Conservation (phyloP, 2,888 invertebrate genomes). For the Tigriopus californicus region DNA sequence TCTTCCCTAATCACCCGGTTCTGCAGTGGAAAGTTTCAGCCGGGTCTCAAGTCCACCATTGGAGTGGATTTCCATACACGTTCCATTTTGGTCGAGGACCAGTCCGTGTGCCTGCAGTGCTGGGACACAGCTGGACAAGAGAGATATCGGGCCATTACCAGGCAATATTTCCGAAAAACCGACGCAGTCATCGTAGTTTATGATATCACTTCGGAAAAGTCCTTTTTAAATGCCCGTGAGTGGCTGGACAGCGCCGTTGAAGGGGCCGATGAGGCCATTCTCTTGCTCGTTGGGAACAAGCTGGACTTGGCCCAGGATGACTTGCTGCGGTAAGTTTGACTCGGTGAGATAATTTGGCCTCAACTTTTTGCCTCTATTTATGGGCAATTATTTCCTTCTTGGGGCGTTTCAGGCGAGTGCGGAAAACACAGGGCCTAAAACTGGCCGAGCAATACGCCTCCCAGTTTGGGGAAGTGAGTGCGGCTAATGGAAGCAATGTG, state of each 20-base stretch:
- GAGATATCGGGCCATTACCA: slow-evolving; percentile 35
- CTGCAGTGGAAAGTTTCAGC: slow-evolving; percentile 32
- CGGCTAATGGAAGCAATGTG: slow-evolving; percentile 16
- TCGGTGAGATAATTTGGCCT: neutral
- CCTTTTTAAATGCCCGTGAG: slow-evolving; percentile 33
- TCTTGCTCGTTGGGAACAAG: slow-evolving; percentile 35
- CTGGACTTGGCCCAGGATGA: slow-evolving; percentile 30
- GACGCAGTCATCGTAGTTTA: slow-evolving; percentile 37
- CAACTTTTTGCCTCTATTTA: too few relatives aligned
- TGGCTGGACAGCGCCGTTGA: slow-evolving; percentile 32
- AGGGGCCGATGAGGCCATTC: slow-evolving; percentile 28
- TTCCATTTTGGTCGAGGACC: slow-evolving; percentile 26
- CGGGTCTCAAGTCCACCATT: slow-evolving; percentile 34
- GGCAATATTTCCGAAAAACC: slow-evolving; percentile 37
- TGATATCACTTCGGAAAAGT: slow-evolving; percentile 34
- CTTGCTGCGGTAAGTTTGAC: slow-evolving; percentile 18
- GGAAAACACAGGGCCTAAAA: neutral
- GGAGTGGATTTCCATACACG: slow-evolving; percentile 37
- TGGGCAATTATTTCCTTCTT: too few relatives aligned
- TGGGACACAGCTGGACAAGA: slow-evolving; percentile 34
- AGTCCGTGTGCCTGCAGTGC: slow-evolving; percentile 29
- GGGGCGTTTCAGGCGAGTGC: neutral
- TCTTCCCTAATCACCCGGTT: slow-evolving; percentile 33
- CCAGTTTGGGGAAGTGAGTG: slow-evolving; percentile 16
- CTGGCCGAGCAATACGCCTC: neutral